Conservation (phyloP, 1,140 invertebrate genomes). For the Macrocentrus cingulum region DNA sequence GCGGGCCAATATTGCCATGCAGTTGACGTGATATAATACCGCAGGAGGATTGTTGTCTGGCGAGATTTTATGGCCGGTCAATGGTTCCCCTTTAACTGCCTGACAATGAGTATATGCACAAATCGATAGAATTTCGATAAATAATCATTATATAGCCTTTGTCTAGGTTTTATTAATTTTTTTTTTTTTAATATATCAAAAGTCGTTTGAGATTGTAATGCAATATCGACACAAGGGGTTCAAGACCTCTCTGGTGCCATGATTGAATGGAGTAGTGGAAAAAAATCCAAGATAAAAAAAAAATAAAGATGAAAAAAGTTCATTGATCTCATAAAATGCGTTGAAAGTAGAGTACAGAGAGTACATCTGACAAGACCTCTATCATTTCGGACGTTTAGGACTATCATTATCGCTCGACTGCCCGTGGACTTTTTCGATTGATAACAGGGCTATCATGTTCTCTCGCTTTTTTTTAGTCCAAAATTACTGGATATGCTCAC, state of each 20-base stretch:
- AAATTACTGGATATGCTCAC: too few relatives aligned
- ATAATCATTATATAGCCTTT: too few relatives aligned
- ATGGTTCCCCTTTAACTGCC: too few relatives aligned
- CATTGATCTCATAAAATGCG: conserved; percentile 20
- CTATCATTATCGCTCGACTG: conserved; percentile 18
- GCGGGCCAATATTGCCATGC: conserved; percentile 17
- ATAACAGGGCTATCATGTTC: conserved; percentile 18
- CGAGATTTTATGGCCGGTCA: too few relatives aligned
- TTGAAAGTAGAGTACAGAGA: conserved; percentile 3
- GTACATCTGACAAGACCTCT: conserved; percentile 8
- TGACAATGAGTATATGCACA: too few relatives aligned
- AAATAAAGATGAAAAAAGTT: conserved; percentile 10
- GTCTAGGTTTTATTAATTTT: too few relatives aligned
- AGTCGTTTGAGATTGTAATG: too few relatives aligned
- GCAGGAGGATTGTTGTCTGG: conserved; percentile 4
- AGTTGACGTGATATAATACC: conserved; percentile 11
- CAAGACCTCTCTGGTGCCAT: background rate
- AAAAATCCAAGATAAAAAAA: conserved; percentile 1
- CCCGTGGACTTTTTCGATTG: conserved; percentile 2
- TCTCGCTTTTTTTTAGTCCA: conserved; percentile 1
- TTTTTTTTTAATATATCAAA: too few relatives aligned
- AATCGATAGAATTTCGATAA: too few relatives aligned
- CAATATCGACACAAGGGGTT: too few relatives aligned
- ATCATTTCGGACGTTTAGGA: conserved; percentile 16
- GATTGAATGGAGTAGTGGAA: background rate